These are phyloP conservation scores for Gallinago undulata DNA, from an alignment of 2,113 vertebrate species.

Conservation along the genomic window DNA sequence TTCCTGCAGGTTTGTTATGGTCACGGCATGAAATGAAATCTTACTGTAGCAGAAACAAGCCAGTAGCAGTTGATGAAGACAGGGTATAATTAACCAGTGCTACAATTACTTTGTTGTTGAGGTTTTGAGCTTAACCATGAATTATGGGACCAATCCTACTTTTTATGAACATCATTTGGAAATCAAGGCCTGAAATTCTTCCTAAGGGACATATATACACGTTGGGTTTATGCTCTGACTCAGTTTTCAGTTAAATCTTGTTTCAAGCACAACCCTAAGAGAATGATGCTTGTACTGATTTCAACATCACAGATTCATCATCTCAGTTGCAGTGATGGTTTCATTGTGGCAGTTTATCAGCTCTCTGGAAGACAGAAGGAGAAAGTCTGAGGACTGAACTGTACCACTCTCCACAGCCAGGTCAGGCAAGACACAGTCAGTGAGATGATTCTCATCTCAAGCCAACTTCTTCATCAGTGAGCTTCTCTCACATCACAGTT, in stretches of 20 bases:
- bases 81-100: not conserved
- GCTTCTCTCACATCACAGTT: not conserved
- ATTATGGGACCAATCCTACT: conserved; percentile 18
- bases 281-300: not conserved
- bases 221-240: conserved; percentile 4
- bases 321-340: not conserved
- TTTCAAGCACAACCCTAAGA: not conserved
- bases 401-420: not conserved
- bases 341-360: not conserved
- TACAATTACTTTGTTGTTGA: not conserved
- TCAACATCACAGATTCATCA: not conserved
- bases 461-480: not conserved
- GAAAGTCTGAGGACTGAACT: not conserved
- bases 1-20: not conserved
- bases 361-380: not conserved
- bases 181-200: conserved; percentile 1
- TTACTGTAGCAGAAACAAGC: not conserved
- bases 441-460: not conserved
- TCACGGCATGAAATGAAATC: not conserved
- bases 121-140: not conserved
- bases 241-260: not conserved
- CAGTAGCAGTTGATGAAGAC: not conserved
- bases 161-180: not conserved
- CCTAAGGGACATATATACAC: not conserved
- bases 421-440: not conserved